These are phyloP conservation scores for Lithosia quadra DNA, from an alignment of 2,888 invertebrate genomes.

Conservation along the genomic window DNA sequence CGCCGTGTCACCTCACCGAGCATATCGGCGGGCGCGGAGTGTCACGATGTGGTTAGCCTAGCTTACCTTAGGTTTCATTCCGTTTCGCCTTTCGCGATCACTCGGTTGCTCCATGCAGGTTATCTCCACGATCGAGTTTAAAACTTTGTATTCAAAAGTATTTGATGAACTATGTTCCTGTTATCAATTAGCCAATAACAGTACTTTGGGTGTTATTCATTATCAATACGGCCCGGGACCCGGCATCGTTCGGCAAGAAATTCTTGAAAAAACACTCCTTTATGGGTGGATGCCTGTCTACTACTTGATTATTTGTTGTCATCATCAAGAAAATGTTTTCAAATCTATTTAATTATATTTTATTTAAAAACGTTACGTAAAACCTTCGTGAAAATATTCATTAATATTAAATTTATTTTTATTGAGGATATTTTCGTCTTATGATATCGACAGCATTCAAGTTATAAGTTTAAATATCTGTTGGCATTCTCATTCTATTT, in stretches of 20 bases:
- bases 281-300: too few relatives aligned
- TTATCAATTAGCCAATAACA: neutral
- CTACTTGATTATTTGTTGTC: neutral
- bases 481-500: slow-evolving; percentile 72
- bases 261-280: too few relatives aligned
- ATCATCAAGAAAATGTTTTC: neutral
- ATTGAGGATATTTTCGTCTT: slow-evolving; percentile 37
- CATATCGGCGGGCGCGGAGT: slow-evolving; percentile 35
- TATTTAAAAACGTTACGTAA: neutral
- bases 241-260: too few relatives aligned
- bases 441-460: slow-evolving; percentile 42
- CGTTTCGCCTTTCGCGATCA: slow-evolving; percentile 66
- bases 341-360: neutral
- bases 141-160: neutral
- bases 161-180: neutral
- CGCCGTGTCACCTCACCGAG: slow-evolving; percentile 46
- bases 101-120: slow-evolving; percentile 45
- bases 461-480: slow-evolving; percentile 48
- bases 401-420: slow-evolving; percentile 19
- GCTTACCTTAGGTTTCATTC: slow-evolving; percentile 70
- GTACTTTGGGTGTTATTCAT: neutral
- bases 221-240: too few relatives aligned
- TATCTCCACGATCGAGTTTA: slow-evolving; percentile 37
- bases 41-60: slow-evolving; percentile 75
- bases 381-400: neutral